phyloP scores from a whole-genome alignment of 2,113 vertebrate species.

The Pterocles orientalis region DNA sequence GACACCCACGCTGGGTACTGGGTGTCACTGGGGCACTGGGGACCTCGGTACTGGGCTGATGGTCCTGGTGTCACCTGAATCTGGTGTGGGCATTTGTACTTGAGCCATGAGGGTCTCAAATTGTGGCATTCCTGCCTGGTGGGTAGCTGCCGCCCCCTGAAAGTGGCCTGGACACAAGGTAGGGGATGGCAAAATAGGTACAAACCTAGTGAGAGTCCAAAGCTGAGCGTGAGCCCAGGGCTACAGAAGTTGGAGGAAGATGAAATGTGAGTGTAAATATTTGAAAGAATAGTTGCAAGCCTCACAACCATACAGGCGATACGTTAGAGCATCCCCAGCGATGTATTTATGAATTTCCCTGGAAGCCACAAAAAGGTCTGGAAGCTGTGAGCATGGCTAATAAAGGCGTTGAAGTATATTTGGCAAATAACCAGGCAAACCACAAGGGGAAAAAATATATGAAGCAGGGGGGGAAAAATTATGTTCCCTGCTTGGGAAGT shows the following conservation, averaged over 20 bases:
- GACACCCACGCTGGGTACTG: rapidly evolving
- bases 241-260: not conserved
- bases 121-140: not conserved
- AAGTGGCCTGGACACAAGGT: not conserved
- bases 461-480: not conserved
- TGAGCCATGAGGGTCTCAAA: not conserved
- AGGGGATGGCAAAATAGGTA: not conserved
- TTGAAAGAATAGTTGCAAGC: not conserved
- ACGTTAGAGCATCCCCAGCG: not conserved
- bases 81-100: not conserved
- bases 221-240: rapidly evolving
- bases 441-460: slow-evolving; percentile 28
- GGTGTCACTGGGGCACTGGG: not conserved
- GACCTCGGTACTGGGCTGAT: not conserved
- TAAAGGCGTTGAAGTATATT: not conserved
- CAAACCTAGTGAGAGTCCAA: not conserved
- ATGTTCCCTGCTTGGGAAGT: not conserved
- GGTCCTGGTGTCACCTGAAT: not conserved
- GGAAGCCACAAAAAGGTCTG: slow-evolving; percentile 49
- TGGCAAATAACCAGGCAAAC: slow-evolving; percentile 57
- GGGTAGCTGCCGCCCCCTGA: not conserved
- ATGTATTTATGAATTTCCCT: not conserved
- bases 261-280: rapidly evolving
- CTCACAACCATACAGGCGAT: not conserved
- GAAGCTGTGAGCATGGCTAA: slow-evolving; percentile 31